phyloP scores from a whole-genome alignment of 92 coral and sea anemone genomes.

The Muricea muricata region DNA sequence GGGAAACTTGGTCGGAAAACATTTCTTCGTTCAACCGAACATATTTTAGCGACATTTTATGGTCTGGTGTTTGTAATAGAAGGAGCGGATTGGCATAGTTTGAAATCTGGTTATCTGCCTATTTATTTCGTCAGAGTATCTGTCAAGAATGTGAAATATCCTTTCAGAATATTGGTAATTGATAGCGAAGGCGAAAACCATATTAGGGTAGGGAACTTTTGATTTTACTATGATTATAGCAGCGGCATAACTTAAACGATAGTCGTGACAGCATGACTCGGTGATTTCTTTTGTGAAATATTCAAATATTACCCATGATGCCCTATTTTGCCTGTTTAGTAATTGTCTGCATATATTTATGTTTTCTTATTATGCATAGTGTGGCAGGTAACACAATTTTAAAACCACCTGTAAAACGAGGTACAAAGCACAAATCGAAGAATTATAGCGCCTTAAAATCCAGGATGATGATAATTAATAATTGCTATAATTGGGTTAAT shows the following conservation, averaged over 20 bases:
- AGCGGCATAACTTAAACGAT: too few relatives aligned
- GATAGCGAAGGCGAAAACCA: conserved; percentile 30
- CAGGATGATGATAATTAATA: too few relatives aligned
- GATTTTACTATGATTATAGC: not conserved
- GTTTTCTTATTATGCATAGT: too few relatives aligned
- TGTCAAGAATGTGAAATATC: conserved; percentile 84
- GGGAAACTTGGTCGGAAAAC: not conserved
- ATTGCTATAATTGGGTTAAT: too few relatives aligned
- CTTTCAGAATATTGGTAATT: conserved; percentile 88
- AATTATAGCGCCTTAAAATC: too few relatives aligned
- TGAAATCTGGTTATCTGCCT: conserved; percentile 66
- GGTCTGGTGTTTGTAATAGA: conserved; percentile 33
- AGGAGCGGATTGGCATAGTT: conserved; percentile 23
- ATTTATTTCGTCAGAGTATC: conserved; percentile 86
- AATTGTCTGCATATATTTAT: too few relatives aligned
- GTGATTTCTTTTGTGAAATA: too few relatives aligned
- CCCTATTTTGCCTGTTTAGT: too few relatives aligned
- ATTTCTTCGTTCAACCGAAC: conserved; percentile 40
- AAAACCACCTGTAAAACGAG: too few relatives aligned
- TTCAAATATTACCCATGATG: too few relatives aligned
- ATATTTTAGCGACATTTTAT: conserved; percentile 34
- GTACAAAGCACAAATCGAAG: too few relatives aligned
- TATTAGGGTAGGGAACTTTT: conserved; percentile 12
- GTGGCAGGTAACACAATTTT: too few relatives aligned
- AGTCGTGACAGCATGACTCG: not conserved